Base-by-base conservation (phyloP, 2,797 vertebrate genomes). In the Manis javanica region DNA sequence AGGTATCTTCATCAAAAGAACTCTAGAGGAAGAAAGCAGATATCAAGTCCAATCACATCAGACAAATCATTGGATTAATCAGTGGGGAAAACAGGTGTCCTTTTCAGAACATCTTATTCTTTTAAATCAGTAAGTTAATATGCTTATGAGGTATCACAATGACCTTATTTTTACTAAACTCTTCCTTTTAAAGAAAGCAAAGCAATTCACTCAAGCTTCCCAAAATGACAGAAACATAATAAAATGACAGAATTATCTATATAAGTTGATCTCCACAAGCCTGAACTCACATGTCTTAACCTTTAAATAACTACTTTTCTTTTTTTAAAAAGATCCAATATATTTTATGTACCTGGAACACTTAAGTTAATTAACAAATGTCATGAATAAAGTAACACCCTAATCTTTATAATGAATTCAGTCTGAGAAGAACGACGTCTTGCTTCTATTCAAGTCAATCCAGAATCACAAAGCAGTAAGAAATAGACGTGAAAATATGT, bases 381-480 rank as follows among this genome's bases (percentile, higher is more conserved):
- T 69, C 71, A 81, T n/a, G 15, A 84, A 84, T 84, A 88, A 95
- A 92, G 94, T 39, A 85, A 91, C 26, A 95, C 68, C 95, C 57
- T 93, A 51, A 83, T 86, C 16, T 93, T 95, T 77, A 74, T 31
- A 95, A 78, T 53, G 18, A 82, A 93, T 82, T 89, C 86, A 79
- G 16, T 69, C 24, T 39, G 13, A 91, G 42, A 92, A 72, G 34
- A 92, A 89, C 66, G 37, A 69, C 42, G 26, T 51, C 55, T 59
- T 71, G 9, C 63, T 63, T 57, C 84, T 69, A 68, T 49, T 64
- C 49, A 93, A 81, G 46, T 82, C 79, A 91, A 78, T 72, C 63
- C 19, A 91, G 66, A 89, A 86, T 63, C 84, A 96, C 10, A 61
- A 78, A 63, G 64, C 74, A 77, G 71, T 53, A 51, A 91, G 37